phyloP scores from a whole-genome alignment of 2,113 vertebrate species.

The Scopus umbretta region DNA sequence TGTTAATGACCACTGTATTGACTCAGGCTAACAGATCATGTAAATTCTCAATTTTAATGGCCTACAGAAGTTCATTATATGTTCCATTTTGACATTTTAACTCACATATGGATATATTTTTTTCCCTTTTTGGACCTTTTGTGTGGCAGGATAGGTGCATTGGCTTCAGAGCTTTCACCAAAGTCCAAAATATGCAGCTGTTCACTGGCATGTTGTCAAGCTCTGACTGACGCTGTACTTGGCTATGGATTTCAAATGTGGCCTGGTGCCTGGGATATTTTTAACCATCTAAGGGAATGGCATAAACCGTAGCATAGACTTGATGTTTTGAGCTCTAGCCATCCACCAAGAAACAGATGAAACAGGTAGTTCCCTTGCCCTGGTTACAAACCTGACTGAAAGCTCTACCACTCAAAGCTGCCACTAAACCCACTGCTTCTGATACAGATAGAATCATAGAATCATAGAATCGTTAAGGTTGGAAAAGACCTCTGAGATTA shows the following conservation, averaged over 20 bases:
- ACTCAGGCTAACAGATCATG: not conserved
- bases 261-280: not conserved
- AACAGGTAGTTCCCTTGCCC: not conserved
- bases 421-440: not conserved
- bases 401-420: not conserved
- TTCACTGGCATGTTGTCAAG: not conserved
- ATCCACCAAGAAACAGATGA: not conserved
- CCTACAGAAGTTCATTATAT: not conserved
- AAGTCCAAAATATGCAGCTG: constrained; percentile 12
- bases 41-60: not conserved
- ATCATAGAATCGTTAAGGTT: no score
- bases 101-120: not conserved
- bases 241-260: not conserved
- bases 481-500: no score
- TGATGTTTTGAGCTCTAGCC: not conserved
- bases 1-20: not conserved
- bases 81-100: not conserved
- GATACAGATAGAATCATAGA: not conserved
- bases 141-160: not conserved
- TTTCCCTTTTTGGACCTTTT: not conserved
- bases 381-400: not conserved
- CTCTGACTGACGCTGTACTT: not conserved
- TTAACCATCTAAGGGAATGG: not conserved
- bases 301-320: not conserved
- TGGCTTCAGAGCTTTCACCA: not conserved